Evolutionary conservation across 2,888 invertebrate genomes (phyloP).

Genomic region (Heliconius ismenius): DNA sequence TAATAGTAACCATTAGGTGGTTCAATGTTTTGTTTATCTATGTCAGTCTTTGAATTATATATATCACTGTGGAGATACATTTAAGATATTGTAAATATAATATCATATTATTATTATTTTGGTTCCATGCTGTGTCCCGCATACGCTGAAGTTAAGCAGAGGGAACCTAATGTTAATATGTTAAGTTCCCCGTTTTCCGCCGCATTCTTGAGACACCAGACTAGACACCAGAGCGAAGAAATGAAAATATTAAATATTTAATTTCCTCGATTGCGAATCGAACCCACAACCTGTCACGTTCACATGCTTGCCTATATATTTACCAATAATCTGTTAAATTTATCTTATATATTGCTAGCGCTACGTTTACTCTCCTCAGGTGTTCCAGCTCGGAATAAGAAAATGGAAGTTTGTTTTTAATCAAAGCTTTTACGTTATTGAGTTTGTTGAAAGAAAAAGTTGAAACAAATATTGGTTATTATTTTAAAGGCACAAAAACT

Average conservation of each 20-base stretch:
- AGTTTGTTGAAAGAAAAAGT: slow-evolving; percentile 45
- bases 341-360: slow-evolving; percentile 8
- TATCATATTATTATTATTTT: background rate
- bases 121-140: too few relatives aligned
- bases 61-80: background rate
- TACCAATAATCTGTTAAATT: slow-evolving; percentile 1
- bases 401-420: slow-evolving; percentile 47
- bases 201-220: too few relatives aligned
- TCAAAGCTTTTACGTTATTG: slow-evolving; percentile 46
- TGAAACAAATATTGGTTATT: slow-evolving; percentile 41
- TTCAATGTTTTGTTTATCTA: slow-evolving; percentile 64
- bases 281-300: too few relatives aligned
- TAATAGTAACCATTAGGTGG: slow-evolving; percentile 63
- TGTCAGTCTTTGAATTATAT: slow-evolving; percentile 24
- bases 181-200: too few relatives aligned
- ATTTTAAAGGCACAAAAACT: background rate
- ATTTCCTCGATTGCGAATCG: too few relatives aligned
- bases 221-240: too few relatives aligned
- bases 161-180: too few relatives aligned
- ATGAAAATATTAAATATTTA: too few relatives aligned
- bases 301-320: too few relatives aligned
- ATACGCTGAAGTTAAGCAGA: too few relatives aligned
- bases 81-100: background rate
- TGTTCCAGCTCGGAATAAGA: slow-evolving; percentile 37
- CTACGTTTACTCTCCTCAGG: slow-evolving; percentile 36